phyloP scores from a whole-genome alignment of 2,797 vertebrate species.

The Brachyrhaphis roseni region DNA sequence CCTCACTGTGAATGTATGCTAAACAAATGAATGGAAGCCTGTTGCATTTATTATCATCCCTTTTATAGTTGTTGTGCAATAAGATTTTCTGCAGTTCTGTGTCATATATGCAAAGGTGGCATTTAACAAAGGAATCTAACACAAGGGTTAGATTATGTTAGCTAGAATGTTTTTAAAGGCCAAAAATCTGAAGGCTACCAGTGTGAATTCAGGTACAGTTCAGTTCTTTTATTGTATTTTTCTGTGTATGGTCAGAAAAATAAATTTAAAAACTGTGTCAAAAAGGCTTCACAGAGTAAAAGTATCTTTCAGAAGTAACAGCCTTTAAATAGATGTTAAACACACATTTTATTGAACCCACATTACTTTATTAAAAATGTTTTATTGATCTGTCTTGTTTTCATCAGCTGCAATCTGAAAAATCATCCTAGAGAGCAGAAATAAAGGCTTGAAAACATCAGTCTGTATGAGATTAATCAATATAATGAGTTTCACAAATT shows the following conservation, averaged over 20 bases:
- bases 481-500: too few relatives aligned
- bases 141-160: neutral
- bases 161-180: neutral
- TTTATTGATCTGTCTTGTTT: too few relatives aligned
- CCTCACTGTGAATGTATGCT: slow-evolving; percentile 28
- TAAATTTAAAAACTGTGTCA: neutral
- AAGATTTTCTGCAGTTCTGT: neutral
- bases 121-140: neutral
- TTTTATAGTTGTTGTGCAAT: too few relatives aligned
- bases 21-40: slow-evolving; percentile 29
- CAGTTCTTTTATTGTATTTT: neutral
- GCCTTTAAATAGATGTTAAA: too few relatives aligned
- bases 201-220: neutral
- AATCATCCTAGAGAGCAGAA: too few relatives aligned
- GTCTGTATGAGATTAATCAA: too few relatives aligned
- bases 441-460: too few relatives aligned
- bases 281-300: neutral
- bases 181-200: neutral
- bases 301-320: neutral
- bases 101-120: neutral
- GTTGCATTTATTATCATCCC: neutral
- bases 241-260: neutral
- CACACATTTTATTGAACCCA: too few relatives aligned
- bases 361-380: too few relatives aligned
- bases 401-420: too few relatives aligned